A percentile compares a stretch with the other conserved stretches of the same genome.
These are phyloP conservation scores for Hyposmocoma kahamanoa DNA, from an alignment of 1,140 invertebrate genomes.

Conservation along the genomic window DNA sequence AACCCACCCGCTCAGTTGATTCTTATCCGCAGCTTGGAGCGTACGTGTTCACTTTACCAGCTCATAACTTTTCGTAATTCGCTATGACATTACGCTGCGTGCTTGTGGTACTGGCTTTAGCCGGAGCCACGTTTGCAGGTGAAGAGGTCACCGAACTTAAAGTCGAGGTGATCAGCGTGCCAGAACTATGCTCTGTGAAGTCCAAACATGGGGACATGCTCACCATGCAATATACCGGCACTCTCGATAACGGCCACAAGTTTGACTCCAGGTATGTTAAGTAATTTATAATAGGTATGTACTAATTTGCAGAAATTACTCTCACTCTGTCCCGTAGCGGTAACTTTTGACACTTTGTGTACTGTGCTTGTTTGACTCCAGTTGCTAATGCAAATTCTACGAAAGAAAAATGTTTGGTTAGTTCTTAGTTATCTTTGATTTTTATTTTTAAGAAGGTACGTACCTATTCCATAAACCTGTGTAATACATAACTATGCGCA, in stretches of 20 bases:
- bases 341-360: too few relatives aligned
- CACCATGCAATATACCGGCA: constrained; percentile 96
- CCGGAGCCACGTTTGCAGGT: constrained; percentile 55
- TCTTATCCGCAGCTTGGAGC: constrained; percentile 24
- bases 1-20: constrained; percentile 36
- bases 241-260: constrained; percentile 89
- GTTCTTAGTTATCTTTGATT: too few relatives aligned
- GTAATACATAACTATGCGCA: too few relatives aligned
- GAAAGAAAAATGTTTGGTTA: too few relatives aligned
- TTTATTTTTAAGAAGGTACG: too few relatives aligned
- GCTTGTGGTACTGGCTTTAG: constrained; percentile 61
- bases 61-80: constrained; percentile 62
- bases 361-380: too few relatives aligned
- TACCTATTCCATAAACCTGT: too few relatives aligned
- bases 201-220: constrained; percentile 92
- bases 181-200: constrained; percentile 86
- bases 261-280: constrained; percentile 91
- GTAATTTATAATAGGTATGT: too few relatives aligned
- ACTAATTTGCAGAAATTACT: too few relatives aligned
- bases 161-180: constrained; percentile 85
- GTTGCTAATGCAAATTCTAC: too few relatives aligned
- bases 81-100: constrained; percentile 55
- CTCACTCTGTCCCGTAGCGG: too few relatives aligned
- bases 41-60: constrained; percentile 23
- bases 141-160: constrained; percentile 79